Base-by-base conservation (phyloP, 2,797 vertebrate genomes). In the Falco peregrinus region DNA sequence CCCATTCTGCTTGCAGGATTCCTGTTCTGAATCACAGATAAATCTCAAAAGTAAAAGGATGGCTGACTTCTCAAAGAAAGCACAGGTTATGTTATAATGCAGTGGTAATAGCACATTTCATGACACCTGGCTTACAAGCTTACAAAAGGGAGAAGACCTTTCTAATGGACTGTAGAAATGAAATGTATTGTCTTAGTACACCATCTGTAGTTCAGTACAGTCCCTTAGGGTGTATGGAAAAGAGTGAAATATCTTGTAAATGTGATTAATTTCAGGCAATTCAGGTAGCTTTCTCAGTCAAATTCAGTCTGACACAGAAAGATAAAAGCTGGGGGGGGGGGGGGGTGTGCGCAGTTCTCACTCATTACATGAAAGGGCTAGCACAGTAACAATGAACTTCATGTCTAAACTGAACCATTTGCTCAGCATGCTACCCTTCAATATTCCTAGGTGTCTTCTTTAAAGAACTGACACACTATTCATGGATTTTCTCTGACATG, bases 371-470 rank as follows among this genome's bases (percentile, higher is more conserved):
- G 67, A 93, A 92, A 95, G 33, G 53, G 13, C 64, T 82, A 76
- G 61, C 74, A 79, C 21, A 84, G 21, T 73, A 81, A 94, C 80
- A 91, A 94, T 69, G 76, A 78, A 74, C 70, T 81, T 91, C 20
- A 39, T 67, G 48, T 63, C 83, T 84, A 89, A 96, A 94, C 53
- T 9, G 64, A 94, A 73, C n/a, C 67, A 90, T 90, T 90, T 95
- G 68, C 75, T 93, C 93, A 96, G 82, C 60, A 54, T 65, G 74
- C 28, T 73, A 77, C 56, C 45, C 68, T 93, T 80, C 71, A 95
- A 26, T 87, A 89, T 89, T 93, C 88, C 54, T 78, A 89, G 81
- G 84, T 85, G 86, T 57, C n/a, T 93, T 81, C 59, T 94, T 91
- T 93, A 86, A 81, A 92, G 82, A 90, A 83, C 31, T 65, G 82